A percentile compares a stretch with the other conserved stretches of the same genome.
Conservation (phyloP, 2,113 vertebrate genomes). For the Dasypus novemcinctus region DNA sequence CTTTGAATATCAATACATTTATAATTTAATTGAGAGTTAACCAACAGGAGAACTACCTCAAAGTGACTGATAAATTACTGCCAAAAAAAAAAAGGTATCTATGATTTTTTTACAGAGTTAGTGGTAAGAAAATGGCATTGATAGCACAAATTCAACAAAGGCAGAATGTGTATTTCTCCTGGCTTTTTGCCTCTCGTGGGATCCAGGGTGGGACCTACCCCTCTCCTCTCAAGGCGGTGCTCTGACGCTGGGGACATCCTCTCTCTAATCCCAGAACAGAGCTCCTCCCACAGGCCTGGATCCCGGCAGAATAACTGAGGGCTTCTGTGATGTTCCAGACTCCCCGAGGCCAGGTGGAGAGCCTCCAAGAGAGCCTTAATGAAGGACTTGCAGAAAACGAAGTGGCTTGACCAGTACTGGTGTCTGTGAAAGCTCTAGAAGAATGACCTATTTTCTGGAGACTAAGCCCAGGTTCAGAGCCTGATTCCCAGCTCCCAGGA, state of each 20-base stretch:
- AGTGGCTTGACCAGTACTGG: background rate
- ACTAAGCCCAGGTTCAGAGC: background rate
- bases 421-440: background rate
- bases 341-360: background rate
- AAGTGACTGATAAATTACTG: background rate
- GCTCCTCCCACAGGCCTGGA: background rate
- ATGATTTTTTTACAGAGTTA: background rate
- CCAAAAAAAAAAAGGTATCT: background rate
- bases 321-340: background rate
- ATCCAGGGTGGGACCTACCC: fast-evolving
- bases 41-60: background rate
- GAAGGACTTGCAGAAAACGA: background rate
- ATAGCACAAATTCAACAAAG: background rate
- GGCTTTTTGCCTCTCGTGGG: background rate
- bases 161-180: too few species aligned
- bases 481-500: background rate
- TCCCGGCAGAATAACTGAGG: fast-evolving
- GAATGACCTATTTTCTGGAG: background rate
- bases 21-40: background rate
- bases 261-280: background rate
- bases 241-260: fast-evolving
- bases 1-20: background rate
- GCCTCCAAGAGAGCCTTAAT: background rate
- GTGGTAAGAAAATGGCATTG: too few species aligned
- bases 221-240: fast-evolving